A percentile compares a stretch with the other conserved stretches of the same genome.
Conservation (phyloP, 1,140 invertebrate genomes). For the Diuraphis noxia region DNA sequence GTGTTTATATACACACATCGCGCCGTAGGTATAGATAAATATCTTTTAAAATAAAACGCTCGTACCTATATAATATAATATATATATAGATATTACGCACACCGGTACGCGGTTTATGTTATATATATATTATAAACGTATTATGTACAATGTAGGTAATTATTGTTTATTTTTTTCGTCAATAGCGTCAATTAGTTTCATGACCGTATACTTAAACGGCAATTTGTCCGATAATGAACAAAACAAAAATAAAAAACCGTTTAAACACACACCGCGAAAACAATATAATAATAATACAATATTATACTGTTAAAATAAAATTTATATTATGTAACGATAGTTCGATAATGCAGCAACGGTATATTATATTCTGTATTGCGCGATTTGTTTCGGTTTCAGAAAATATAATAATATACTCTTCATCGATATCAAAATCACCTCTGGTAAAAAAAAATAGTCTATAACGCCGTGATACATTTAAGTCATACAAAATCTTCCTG, state of each 20-base stretch:
- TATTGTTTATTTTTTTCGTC: background rate
- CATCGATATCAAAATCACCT: background rate
- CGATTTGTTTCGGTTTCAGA: background rate
- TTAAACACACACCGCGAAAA: background rate
- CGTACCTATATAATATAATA: too few species aligned
- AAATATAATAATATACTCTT: background rate
- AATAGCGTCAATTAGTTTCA: slow-evolving; percentile 2
- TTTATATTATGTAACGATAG: background rate
- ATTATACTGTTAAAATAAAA: background rate
- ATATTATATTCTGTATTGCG: background rate
- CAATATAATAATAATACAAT: background rate
- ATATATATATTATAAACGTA: background rate
- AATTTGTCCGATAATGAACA: background rate
- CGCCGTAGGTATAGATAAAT: background rate
- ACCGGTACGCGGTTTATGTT: background rate
- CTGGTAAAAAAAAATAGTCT: background rate
- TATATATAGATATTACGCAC: background rate
- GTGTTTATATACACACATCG: background rate
- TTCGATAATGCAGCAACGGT: background rate
- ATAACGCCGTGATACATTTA: background rate
- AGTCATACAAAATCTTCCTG: accelerated
- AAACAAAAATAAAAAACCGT: background rate
- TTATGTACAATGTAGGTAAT: background rate
- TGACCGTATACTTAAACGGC: background rate
- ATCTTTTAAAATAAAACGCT: background rate